A percentile compares a stretch with the other conserved stretches of the same genome.
Evolutionary conservation across 2,888 invertebrate species (phyloP).

Genomic region (Aelia acuminata): DNA sequence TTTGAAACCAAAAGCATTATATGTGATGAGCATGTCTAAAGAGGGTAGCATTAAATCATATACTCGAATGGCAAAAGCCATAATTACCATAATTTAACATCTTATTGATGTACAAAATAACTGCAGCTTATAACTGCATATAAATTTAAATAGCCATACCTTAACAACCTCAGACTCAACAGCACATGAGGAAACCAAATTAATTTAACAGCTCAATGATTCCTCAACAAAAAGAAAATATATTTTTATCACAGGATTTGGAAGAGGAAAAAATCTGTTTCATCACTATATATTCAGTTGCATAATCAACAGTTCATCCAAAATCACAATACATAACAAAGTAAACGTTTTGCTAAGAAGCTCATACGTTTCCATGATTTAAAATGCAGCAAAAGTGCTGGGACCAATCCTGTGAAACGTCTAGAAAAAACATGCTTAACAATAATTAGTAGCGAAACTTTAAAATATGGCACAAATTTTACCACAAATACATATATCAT

Average conservation of each 20-base stretch:
- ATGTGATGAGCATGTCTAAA: not conserved
- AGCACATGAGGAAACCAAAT: not conserved
- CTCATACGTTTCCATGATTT: conserved; percentile 15
- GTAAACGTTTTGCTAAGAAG: not conserved
- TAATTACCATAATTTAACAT: not conserved
- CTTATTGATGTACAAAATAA: not conserved
- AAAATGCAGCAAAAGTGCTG: not conserved
- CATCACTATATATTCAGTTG: not conserved
- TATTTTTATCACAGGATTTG: conserved; percentile 20
- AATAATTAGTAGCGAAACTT: conserved; percentile 1
- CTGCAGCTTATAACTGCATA: not conserved
- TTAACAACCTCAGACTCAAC: not conserved
- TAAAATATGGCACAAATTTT: conserved; percentile 20
- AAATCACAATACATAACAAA: not conserved
- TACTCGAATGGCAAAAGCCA: not conserved
- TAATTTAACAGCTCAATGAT: not conserved
- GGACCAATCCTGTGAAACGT: not conserved
- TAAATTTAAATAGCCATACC: not conserved
- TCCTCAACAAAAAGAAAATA: not conserved
- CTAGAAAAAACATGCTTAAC: conserved; percentile 25
- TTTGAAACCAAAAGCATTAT: too few species aligned
- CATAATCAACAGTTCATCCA: not conserved
- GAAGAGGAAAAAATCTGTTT: not conserved
- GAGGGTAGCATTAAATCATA: not conserved
- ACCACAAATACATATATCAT: conserved; percentile 33